Base-by-base conservation (phyloP, 2,797 vertebrate genomes). In the Lacerta bilineata region DNA sequence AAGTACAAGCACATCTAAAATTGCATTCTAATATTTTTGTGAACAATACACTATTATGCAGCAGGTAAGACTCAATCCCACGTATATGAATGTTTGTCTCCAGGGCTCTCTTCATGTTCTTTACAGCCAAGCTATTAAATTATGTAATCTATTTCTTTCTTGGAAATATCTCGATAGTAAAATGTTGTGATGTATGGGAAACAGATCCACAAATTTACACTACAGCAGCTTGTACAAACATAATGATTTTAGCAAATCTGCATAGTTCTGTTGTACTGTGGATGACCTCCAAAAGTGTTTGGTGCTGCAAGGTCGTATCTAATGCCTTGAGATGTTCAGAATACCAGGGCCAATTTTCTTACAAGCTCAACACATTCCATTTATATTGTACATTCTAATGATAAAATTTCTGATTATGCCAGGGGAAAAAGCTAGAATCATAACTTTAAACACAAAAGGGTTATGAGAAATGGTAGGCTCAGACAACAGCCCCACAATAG, bases 41-140 rank as follows among this genome's bases (percentile, higher is more conserved):
- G 85, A 96, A 95, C 93, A 95, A 94, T 93, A 81, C 64, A 20
- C 86, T 90, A 80, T 88, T 92, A 90, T 93, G 88, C 93, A 75
- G 77, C 72, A 90, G 88, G 74, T 29, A 91, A 83, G 90, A 91
- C 91, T 88, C 83, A 89, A 91, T 86, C 92, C 90, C 89, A 74
- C 33, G 94, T 93, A 95, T 88, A 94, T 0, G 91, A 81, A 92
- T 91, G 91, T 94, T 95, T 94, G 92, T 93, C 96, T 95, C 93
- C 87, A 0, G 1, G 93, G 96, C 17, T 7, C 81, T 85, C 90
- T 91, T 93, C 46, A 0, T 75, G 79, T 83, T 88, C 80, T 91
- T 92, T 93, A 90, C 91, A 93, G 90, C 89, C 91, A 88, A 94
- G 89, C 87, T 90, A 92, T 94, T 96, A 92, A 95, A 92, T 94